Evolutionary conservation across 2,113 vertebrate species (phyloP).

Genomic region (Pterocles orientalis): DNA sequence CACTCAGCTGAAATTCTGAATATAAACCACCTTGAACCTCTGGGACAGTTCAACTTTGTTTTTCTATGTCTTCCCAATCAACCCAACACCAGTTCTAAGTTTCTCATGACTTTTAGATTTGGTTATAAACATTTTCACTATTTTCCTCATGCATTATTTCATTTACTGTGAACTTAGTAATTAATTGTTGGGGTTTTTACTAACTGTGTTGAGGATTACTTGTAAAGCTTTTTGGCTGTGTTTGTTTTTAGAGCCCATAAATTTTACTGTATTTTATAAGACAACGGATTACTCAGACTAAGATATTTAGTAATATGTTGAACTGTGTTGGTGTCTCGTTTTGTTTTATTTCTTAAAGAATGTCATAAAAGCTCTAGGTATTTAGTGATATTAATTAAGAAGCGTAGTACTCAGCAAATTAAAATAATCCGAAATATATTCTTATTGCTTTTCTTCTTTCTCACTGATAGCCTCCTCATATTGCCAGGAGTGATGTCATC

Average conservation of each 20-base stretch:
- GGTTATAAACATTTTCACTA: not conserved
- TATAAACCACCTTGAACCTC: not conserved
- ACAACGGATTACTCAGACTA: not conserved
- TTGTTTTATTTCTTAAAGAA: slow-evolving; percentile 2
- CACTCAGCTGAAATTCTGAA: not conserved
- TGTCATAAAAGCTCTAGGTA: not conserved
- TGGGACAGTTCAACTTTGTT: not conserved
- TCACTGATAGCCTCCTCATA: slow-evolving; percentile 17
- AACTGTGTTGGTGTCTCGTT: not conserved
- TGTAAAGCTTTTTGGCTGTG: slow-evolving; percentile 8
- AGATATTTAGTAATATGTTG: not conserved
- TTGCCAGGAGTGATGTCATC: slow-evolving; percentile 44
- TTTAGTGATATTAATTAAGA: not conserved
- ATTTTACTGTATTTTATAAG: slow-evolving; percentile 3
- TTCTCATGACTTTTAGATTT: not conserved
- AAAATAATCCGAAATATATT: not conserved
- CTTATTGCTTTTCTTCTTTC: not conserved
- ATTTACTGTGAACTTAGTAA: slow-evolving; percentile 10
- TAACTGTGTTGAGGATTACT: not conserved
- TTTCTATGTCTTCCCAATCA: not conserved
- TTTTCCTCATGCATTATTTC: not conserved
- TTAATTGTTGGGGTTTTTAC: not conserved
- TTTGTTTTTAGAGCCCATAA: slow-evolving; percentile 16
- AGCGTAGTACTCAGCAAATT: not conserved
- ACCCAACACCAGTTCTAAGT: not conserved